phyloP scores from a whole-genome alignment of 92 coral and sea anemone species.

The Porites lobata region DNA sequence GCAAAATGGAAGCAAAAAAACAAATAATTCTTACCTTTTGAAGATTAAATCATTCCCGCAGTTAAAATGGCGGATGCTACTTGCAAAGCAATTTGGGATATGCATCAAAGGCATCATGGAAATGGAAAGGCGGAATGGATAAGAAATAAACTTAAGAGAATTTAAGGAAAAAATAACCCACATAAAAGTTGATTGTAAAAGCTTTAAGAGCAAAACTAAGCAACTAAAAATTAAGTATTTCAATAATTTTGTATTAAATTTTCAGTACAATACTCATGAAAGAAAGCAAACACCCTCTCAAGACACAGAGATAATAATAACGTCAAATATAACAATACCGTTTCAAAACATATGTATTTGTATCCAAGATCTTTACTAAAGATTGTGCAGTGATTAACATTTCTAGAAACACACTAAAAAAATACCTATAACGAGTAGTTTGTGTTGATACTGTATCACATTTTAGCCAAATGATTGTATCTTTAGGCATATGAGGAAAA shows the following conservation, averaged over 20 bases:
- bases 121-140: not conserved
- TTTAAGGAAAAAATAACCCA: too few species aligned
- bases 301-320: conserved; percentile 1
- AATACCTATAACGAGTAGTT: not conserved
- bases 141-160: not conserved
- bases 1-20: conserved; percentile 1
- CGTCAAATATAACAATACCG: not conserved
- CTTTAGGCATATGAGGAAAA: not conserved
- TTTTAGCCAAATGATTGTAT: not conserved
- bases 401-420: not conserved
- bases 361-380: not conserved
- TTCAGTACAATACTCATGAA: not conserved
- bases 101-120: too few species aligned
- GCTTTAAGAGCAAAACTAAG: not conserved
- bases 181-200: not conserved
- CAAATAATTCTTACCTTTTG: conserved; percentile 7
- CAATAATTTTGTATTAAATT: not conserved
- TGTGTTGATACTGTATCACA: not conserved
- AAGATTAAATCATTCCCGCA: not conserved
- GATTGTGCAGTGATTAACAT: not conserved
- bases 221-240: too few species aligned
- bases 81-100: not conserved
- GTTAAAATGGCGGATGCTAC: not conserved
- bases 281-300: not conserved
- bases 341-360: not conserved